Percentiles rank a stretch among this genome's conserved stretches.
Evolutionary conservation across 2,113 vertebrate species (phyloP).

Genomic region (Syngnathus floridae): DNA sequence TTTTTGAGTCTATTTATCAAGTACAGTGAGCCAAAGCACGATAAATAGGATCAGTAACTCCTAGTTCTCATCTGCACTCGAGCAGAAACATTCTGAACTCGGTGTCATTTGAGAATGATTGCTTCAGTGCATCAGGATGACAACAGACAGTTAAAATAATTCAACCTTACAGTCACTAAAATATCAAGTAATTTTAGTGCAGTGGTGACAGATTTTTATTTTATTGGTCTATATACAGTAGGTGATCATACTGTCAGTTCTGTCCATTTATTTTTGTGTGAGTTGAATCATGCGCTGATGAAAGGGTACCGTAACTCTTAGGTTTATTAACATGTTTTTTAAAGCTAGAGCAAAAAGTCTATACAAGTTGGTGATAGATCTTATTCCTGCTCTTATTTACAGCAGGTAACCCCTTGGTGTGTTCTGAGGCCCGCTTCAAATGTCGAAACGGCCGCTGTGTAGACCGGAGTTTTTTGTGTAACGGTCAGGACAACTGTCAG

Average conservation of each 20-base stretch:
- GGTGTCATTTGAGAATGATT: background rate
- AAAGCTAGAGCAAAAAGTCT: background rate
- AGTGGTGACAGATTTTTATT: background rate
- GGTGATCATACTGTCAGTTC: background rate
- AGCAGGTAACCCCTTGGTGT: slow-evolving; percentile 90
- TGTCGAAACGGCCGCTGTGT: slow-evolving; percentile 92
- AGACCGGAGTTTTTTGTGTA: slow-evolving; percentile 94
- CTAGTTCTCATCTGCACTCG: background rate
- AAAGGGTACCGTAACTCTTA: background rate
- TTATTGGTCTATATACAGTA: background rate
- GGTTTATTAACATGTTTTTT: background rate
- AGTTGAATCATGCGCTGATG: background rate
- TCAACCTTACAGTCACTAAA: background rate
- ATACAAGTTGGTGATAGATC: background rate
- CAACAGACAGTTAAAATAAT: background rate
- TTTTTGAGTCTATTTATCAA: background rate
- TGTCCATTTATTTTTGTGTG: background rate
- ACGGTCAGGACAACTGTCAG: slow-evolving; percentile 90
- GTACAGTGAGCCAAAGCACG: background rate
- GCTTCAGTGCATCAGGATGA: background rate
- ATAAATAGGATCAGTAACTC: background rate
- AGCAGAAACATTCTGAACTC: background rate
- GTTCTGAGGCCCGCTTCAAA: slow-evolving; percentile 90
- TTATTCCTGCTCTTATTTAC: slow-evolving; percentile 31
- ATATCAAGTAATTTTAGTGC: background rate